Evolutionary conservation across 2,113 vertebrate species (phyloP), one percentile per base, ranked within the genome.

Genomic region (Porphyrio hochstetteri): DNA sequence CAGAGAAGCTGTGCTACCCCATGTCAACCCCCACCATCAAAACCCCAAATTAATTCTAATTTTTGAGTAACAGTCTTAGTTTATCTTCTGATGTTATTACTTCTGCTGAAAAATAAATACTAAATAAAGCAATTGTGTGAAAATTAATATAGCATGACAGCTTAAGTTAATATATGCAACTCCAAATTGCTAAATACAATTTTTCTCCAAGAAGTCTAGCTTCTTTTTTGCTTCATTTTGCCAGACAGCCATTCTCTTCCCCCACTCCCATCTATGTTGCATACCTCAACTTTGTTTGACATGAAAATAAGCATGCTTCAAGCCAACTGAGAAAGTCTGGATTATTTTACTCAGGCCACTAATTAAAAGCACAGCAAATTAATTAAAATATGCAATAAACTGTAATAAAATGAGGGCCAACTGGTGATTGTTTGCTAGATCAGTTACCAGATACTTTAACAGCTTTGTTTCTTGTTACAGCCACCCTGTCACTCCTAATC

Each of bases 391-490:
- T 13, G 6, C 20, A 76, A 36, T 56, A 46, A 64, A 19, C 9
- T 29, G 3, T 15, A 24, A 13, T 1, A 63, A 68, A 68, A 71
- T 10, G 18, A 76, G 38, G 18, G 56, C 8, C 5, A 56, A 48
- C 4, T 10, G 25, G 25, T 9, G 21, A 25, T 7, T 57, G 20
- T 29, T 88, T 64, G 12, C 18, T 1, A 2, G 33, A 67, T 67
- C 36, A 59, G 4, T n/a, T 74, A 18, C 31, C 13, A 36, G 6
- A 2, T 19, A 19, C 72, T 82, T 76, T 24, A 87, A 63, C 17
- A 0, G 3, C n/a, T 83, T 56, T 33, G 4, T 68, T 86, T 74
- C 38, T 25, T 0, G 1, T 6, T 33, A 38, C 12, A 38, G 16
- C 7, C 25, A 69, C 17, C 44, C 12, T 38, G 60, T 68, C 35